Evolutionary conservation across 1,140 invertebrate genomes (phyloP).

Genomic region (Diachasmimorpha longicaudata): DNA sequence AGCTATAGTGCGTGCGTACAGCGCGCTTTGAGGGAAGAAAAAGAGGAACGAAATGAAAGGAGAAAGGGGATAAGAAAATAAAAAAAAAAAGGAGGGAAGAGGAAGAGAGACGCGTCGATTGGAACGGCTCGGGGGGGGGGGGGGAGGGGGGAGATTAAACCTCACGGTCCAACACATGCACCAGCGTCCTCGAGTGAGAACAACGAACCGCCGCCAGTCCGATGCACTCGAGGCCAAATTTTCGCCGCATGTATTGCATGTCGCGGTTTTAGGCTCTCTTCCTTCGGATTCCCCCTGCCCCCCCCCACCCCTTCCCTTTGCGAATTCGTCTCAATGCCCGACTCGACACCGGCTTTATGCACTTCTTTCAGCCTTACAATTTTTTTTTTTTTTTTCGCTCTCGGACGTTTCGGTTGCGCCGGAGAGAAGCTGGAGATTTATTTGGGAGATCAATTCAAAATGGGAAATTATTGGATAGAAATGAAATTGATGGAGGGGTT

Average conservation of each 20-base stretch:
- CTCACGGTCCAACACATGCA: constrained; percentile 28
- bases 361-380: constrained; percentile 20
- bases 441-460: no score
- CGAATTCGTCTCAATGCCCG: neutral
- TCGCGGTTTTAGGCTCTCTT: constrained; percentile 15
- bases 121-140: neutral
- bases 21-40: neutral
- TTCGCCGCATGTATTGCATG: constrained; percentile 28
- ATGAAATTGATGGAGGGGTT: constrained; percentile 5
- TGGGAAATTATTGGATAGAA: neutral
- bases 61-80: neutral
- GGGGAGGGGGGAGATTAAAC: constrained; percentile 20
- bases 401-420: neutral
- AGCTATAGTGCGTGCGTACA: neutral
- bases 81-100: constrained; percentile 1
- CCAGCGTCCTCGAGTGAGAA: constrained; percentile 23
- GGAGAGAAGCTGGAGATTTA: no score
- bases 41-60: neutral
- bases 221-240: constrained; percentile 30
- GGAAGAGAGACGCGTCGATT: constrained; percentile 8
- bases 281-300: neutral
- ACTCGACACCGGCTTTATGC: constrained; percentile 8
- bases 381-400: no score
- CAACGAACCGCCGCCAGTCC: constrained; percentile 24
- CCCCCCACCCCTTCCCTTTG: neutral